Percentiles rank a stretch among this genome's conserved stretches.
Conservation (phyloP, 2,113 vertebrate species). For the Neolamprologus kungweensis region DNA sequence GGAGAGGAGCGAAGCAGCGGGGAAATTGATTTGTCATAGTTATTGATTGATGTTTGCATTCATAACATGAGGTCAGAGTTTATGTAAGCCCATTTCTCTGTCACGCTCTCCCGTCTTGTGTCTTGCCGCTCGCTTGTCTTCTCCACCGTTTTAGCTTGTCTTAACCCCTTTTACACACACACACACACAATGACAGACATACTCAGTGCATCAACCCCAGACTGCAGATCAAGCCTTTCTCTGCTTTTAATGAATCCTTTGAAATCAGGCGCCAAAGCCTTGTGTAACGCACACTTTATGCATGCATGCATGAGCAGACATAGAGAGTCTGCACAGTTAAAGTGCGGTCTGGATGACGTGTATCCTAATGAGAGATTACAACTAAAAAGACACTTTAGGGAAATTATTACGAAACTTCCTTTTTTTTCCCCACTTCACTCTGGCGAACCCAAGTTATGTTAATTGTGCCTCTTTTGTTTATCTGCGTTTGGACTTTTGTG, state of each 20-base stretch:
- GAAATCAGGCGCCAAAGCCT: constrained; percentile 15
- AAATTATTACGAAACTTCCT: neutral
- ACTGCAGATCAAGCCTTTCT: constrained; percentile 41
- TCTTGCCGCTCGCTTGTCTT: neutral
- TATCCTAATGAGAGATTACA: constrained; percentile 1
- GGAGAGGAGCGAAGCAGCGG: constrained; percentile 11
- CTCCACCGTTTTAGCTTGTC: neutral
- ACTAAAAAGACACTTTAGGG: neutral
- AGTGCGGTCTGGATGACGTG: neutral
- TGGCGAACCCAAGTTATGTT: neutral
- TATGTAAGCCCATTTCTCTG: constrained; percentile 34
- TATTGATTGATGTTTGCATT: constrained; percentile 63
- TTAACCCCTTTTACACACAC: neutral
- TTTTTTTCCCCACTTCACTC: neutral
- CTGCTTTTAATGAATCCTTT: constrained; percentile 47
- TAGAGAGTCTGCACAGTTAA: neutral
- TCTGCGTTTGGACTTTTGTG: fast-evolving
- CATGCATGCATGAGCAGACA: neutral
- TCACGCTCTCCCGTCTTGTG: neutral
- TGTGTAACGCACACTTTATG: neutral
- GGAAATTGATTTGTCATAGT: constrained; percentile 59
- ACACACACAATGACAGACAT: neutral
- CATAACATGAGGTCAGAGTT: constrained; percentile 58
- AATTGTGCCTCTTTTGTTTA: neutral
- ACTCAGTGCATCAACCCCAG: neutral